Base-by-base conservation (phyloP, 2,888 invertebrate species). In the Ormyrus nitidulus region DNA sequence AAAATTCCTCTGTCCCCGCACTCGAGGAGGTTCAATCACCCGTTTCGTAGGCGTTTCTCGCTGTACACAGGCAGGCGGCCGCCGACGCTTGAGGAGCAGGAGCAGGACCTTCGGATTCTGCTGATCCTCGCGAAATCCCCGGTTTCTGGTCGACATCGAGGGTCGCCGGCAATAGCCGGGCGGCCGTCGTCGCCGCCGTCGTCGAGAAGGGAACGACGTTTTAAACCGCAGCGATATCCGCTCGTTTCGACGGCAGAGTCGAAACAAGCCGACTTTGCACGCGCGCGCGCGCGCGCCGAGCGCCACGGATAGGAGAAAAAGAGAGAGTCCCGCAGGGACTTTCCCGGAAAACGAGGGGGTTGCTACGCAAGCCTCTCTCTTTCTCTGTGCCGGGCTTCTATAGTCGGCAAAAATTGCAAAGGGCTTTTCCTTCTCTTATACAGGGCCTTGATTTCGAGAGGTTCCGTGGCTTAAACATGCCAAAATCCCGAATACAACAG, bases 151-250 rank as follows among this genome's bases (percentile, higher is more conserved):
- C 80, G 34, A 34, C 73, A 81, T 76, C 79, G 82, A 85, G 86
- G 86, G 85, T 84, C 84, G 84, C 77, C 65, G 83, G 83, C 85
- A 85, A 84, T 85, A 83, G 84, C 68, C 73, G 2, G 34, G 34
- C 34, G 1, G 34, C 34, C 34, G 34, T 2, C 34, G 34, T 2
- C 34, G 34, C 34, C 34, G 34, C 34, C 34, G 34, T 34, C 34
- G 61, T 9, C 72, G 56, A 73, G 82, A 84, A 84, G 84, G 82
- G 84, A 86, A 86, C 86, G 85, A 85, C 86, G 87, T 87, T 89
- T 90, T 90, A 90, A 90, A 90, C 89, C 90, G 88, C 90, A 89
- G 86, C 88, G 86, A 89, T 90, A 89, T 89, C 88, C 86, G 86
- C 88, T 86, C 87, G 86, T 85, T 88, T 83, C 86, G 84, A 83